phyloP scores from a whole-genome alignment of 2,888 invertebrate genomes.

The Tortricodes alternella region DNA sequence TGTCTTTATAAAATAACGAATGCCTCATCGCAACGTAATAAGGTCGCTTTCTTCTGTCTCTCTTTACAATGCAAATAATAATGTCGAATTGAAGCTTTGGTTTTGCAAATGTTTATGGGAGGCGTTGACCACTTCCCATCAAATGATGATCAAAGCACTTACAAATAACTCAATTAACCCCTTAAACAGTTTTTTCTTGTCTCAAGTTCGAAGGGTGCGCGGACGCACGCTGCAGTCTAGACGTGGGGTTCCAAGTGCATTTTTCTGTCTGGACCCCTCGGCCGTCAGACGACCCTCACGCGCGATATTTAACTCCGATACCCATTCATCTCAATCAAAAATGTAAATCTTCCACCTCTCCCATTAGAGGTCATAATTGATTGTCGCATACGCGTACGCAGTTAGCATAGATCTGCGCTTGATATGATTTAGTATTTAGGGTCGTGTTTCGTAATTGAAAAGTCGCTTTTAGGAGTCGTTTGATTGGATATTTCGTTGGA shows the following conservation, averaged over 20 bases:
- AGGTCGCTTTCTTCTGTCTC: too few relatives aligned
- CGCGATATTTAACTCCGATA: conserved; percentile 54
- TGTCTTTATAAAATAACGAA: too few relatives aligned
- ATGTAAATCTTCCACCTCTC: conserved; percentile 20
- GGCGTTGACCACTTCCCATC: too few relatives aligned
- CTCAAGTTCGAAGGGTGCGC: conserved; percentile 49
- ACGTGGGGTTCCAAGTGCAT: conserved; percentile 79
- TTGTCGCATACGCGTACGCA: conserved; percentile 7
- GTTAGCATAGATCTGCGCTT: conserved; percentile 9
- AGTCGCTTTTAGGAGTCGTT: conserved; percentile 3
- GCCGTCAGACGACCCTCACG: conserved; percentile 58
- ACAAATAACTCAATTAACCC: too few relatives aligned
- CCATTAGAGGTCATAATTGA: conserved; percentile 28
- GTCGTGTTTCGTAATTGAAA: conserved; percentile 18
- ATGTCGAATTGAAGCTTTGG: too few relatives aligned
- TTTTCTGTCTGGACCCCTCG: conserved; percentile 77
- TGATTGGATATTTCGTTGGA: not conserved
- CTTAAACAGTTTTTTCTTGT: conserved; percentile 31
- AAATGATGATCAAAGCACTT: too few relatives aligned
- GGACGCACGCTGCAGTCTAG: conserved; percentile 66
- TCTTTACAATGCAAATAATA: too few relatives aligned
- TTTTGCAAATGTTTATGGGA: too few relatives aligned
- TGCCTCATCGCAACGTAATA: too few relatives aligned
- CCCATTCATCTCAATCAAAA: conserved; percentile 27
- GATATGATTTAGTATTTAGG: conserved; percentile 29